A percentile compares a stretch with the other conserved stretches of the same genome.
These are phyloP conservation scores for Lucilia sericata DNA, from an alignment of 1,140 invertebrate genomes.

Conservation along the genomic window DNA sequence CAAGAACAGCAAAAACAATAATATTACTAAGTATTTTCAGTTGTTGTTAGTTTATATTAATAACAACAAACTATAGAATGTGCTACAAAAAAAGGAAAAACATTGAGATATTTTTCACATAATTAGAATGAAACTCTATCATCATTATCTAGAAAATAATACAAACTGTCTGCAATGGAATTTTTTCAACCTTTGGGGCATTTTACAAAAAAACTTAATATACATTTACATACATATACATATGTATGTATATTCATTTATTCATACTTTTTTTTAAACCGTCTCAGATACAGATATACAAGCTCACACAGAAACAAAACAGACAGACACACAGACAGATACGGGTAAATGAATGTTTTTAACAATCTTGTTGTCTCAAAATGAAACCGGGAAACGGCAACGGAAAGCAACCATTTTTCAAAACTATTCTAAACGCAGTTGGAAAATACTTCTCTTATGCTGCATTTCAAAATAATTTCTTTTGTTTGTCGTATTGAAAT, in stretches of 20 bases:
- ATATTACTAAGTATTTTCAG: background rate
- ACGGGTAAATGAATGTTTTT: background rate
- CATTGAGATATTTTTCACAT: background rate
- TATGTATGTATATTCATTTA: background rate
- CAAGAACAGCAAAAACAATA: background rate
- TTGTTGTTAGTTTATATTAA: background rate
- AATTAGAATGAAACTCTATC: background rate
- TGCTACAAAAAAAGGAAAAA: background rate
- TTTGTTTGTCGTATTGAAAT: background rate
- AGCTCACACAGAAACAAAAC: background rate
- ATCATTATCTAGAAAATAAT: background rate
- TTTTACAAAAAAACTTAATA: background rate
- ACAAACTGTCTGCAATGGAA: background rate
- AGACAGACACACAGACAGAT: too few relatives aligned
- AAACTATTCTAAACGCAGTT: conserved; percentile 33
- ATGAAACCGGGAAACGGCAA: conserved; percentile 13
- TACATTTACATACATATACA: background rate
- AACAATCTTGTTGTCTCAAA: conserved; percentile 32
- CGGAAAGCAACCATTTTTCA: conserved; percentile 36
- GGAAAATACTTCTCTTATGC: conserved; percentile 14
- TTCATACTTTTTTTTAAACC: background rate
- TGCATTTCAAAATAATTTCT: conserved; percentile 23
- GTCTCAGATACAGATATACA: background rate
- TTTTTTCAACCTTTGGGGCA: too few relatives aligned
- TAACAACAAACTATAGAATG: background rate